These are phyloP conservation scores for Philotrypesis tridentata DNA, from an alignment of 1,140 invertebrate species.

Conservation along the genomic window DNA sequence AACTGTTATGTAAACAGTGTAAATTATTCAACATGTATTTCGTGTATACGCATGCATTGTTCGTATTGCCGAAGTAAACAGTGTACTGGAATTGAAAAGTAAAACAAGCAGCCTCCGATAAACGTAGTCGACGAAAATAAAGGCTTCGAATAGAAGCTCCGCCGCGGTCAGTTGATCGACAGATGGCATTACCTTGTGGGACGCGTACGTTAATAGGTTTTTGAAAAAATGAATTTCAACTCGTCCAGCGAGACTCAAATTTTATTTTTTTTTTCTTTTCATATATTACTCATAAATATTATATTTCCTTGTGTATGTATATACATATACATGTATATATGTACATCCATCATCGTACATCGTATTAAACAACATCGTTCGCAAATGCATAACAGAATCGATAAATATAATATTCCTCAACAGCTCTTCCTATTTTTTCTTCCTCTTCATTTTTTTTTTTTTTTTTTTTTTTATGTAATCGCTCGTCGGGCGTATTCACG, in stretches of 20 bases:
- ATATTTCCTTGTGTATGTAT: constrained; percentile 5
- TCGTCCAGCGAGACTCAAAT: background rate
- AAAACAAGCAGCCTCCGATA: too few relatives aligned
- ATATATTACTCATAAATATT: constrained; percentile 33
- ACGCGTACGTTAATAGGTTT: background rate
- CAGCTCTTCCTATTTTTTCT: background rate
- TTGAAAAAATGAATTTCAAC: background rate
- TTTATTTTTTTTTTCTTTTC: constrained; percentile 27
- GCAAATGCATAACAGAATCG: constrained; percentile 10
- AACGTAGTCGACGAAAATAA: too few relatives aligned
- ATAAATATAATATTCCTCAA: constrained; percentile 27
- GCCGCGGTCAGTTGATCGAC: background rate
- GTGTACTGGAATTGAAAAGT: too few relatives aligned
- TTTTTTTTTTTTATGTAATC: constrained; percentile 23
- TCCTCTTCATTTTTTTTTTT: background rate
- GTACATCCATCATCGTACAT: constrained; percentile 9
- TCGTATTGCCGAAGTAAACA: too few relatives aligned
- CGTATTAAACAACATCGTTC: constrained; percentile 22
- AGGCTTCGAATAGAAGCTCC: background rate
- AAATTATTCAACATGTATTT: too few relatives aligned
- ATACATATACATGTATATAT: too few relatives aligned
- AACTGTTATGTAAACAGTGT: too few relatives aligned
- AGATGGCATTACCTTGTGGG: background rate
- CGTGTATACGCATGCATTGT: too few relatives aligned
- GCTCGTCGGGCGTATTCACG: background rate